These are phyloP conservation scores for Hippocampus guttulatus DNA, from an alignment of 2,113 vertebrate species.

Conservation along the genomic window DNA sequence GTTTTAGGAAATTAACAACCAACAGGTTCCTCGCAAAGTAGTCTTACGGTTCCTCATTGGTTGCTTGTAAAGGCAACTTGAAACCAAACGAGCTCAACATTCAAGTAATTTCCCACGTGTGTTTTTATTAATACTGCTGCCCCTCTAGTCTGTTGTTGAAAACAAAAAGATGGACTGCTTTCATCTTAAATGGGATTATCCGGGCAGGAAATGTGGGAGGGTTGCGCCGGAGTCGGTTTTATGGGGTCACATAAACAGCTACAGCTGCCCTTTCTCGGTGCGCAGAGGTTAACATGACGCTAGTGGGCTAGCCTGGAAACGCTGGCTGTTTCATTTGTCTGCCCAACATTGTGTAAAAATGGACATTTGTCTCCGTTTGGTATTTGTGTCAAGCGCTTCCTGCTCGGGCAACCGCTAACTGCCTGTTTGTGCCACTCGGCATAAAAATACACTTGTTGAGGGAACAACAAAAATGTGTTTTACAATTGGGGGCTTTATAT, in stretches of 20 bases:
- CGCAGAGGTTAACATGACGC: constrained; percentile 30
- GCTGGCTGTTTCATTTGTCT: constrained; percentile 57
- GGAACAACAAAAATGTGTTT: constrained; percentile 7
- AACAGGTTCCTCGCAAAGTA: not conserved
- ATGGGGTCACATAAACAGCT: constrained; percentile 53
- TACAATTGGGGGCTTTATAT: not conserved
- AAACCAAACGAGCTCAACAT: too few species aligned
- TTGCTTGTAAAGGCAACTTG: too few species aligned
- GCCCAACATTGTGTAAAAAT: constrained; percentile 32
- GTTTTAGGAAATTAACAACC: not conserved
- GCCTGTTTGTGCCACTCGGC: constrained; percentile 3
- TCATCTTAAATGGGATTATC: constrained; percentile 41
- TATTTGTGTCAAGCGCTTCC: constrained; percentile 13
- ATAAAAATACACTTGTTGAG: constrained; percentile 4
- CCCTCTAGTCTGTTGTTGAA: not conserved
- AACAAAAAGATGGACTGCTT: constrained; percentile 5
- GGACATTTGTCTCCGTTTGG: constrained; percentile 40
- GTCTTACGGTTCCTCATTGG: not conserved
- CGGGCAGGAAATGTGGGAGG: constrained; percentile 50
- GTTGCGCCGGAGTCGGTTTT: constrained; percentile 32
- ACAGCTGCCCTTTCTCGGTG: constrained; percentile 35
- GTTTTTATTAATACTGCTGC: not conserved
- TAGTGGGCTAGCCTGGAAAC: constrained; percentile 48
- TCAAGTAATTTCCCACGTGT: not conserved
- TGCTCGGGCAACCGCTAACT: constrained; percentile 28